Base-by-base conservation (phyloP, 2,888 invertebrate species). In the Chaetogeoica ovagalla region DNA sequence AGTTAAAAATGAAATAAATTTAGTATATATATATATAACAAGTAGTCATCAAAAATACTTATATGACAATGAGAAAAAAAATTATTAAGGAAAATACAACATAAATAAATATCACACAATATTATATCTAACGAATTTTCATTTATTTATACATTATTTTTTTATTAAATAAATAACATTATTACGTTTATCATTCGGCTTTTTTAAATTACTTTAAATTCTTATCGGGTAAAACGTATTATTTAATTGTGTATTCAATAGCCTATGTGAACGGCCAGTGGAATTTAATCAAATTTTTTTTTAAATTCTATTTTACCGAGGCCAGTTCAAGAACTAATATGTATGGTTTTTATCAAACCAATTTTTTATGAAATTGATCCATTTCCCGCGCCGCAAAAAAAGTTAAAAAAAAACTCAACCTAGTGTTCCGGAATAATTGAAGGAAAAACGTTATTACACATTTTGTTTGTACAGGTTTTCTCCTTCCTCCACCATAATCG, bases 341-440 rank as follows among this genome's bases (percentile, higher is more conserved):
- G 63, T 21, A n/a, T n/a, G n/a, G 74, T 37, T 65, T 9, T 3
- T 48, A 63, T 60, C 30, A n/a, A 30, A 37, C 30, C 13, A 15
- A 52, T 52, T 52, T 52, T 69, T 71, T 39, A n/a, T 62, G 1
- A 4, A 5, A 48, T 60, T 17, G 48, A 73, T 73, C 63, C n/a
- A 63, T 63, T 73, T 63, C 15, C 30, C 9, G 30, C 48, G 17
- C 17, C 5, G 9, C 21, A 9, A 8, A 15, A 37, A 62, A 73
- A 52, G 11, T 37, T 62, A 48, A 72, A 72, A n/a, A n/a, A n/a
- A 62, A 72, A 48, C 4, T 37, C n/a, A 3, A 48, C 2, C 62
- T n/a, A 30, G n/a, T 8, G 62, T 73, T 52, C 72, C n/a, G 72
- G 62, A 73, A 73, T 62, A 62, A 73, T 62, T 52, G 17, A 62